A percentile compares a stretch with the other conserved stretches of the same genome.
Conservation (phyloP, 1,140 invertebrate genomes). For the Arion vulgaris region DNA sequence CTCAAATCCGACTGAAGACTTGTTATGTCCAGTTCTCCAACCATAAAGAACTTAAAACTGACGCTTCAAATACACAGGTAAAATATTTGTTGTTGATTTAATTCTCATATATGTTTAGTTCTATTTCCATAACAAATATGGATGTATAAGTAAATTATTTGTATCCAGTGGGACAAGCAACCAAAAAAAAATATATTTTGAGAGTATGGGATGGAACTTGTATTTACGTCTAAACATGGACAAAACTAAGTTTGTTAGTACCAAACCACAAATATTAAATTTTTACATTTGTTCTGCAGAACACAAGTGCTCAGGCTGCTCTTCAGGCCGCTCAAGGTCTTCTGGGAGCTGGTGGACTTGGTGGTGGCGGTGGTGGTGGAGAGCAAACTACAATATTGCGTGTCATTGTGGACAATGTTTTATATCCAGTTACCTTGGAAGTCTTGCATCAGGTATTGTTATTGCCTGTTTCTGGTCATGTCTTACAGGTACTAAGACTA, state of each 20-base stretch:
- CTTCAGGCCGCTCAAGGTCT: constrained; percentile 76
- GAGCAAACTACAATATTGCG: constrained; percentile 92
- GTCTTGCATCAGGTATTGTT: constrained; percentile 91
- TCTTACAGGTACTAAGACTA: no score
- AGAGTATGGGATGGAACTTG: no score
- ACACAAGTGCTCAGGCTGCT: constrained; percentile 84
- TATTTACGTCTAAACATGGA: no score
- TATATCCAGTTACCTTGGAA: constrained; percentile 98
- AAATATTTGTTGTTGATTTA: no score
- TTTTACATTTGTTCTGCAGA: constrained; percentile 71
- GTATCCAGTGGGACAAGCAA: no score
- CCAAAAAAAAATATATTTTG: no score
- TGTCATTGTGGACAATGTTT: constrained; percentile 97
- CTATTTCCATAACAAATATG: no score
- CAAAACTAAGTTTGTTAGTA: no score
- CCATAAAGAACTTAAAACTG: constrained; percentile 98
- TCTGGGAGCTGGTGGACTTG: constrained; percentile 51
- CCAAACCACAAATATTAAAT: no score
- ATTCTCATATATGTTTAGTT: not conserved
- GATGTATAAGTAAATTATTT: no score
- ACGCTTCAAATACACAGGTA: constrained; percentile 75
- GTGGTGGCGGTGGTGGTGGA: constrained; percentile 49
- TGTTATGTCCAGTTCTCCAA: constrained; percentile 99
- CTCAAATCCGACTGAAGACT: constrained; percentile 89
- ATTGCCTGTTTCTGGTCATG: no score